Evolutionary conservation across 2,113 vertebrate genomes (phyloP), one percentile per base, ranked within the genome.

Genomic region (Poecile atricapillus): DNA sequence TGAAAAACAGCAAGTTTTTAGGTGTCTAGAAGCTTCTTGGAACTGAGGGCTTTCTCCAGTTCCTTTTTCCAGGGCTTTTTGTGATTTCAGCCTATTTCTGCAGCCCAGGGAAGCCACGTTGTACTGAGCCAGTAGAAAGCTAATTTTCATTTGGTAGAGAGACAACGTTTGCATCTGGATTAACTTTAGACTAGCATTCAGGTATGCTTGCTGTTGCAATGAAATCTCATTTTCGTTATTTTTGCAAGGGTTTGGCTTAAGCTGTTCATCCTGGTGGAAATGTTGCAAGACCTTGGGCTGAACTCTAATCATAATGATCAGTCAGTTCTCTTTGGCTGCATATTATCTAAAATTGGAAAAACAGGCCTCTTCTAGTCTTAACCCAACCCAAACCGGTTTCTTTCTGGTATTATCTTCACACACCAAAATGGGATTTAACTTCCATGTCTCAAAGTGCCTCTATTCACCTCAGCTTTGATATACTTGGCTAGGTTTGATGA

Each of bases 231-330:
- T 89, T 89, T 79, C 59, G 0, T 89, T 91, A 68, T 95, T 95
- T 76, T 75, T 95, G 53, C 83, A 91, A 94, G 91, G 10, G 67
- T 73, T 95, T 96, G 96, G 90, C 94, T 90, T 44, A 16, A 86
- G 43, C 70, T 33, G 7, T 73, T 93, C 50, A n/a, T 82, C 91
- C 67, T 94, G 89, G 78, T 95, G 90, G 93, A 95, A 95, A 91
- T 67, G 87, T 93, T 96, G 75, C 93, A 93, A 95, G 94, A 96
- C 94, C 95, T 97, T 55, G 82, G 94, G 94, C 87, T 97, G 96
- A 97, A 94, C 94, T 94, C 78, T 80, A 64, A 11, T 80, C 31
- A 0, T 83, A 81, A 63, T 70, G 91, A 77, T 69, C 63, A 87
- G 55, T 92, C 86, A 84, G 60, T 78, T 95, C 94, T 86, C 50